phyloP scores from a whole-genome alignment of 2,888 invertebrate genomes.

The Drosophila longiperda region DNA sequence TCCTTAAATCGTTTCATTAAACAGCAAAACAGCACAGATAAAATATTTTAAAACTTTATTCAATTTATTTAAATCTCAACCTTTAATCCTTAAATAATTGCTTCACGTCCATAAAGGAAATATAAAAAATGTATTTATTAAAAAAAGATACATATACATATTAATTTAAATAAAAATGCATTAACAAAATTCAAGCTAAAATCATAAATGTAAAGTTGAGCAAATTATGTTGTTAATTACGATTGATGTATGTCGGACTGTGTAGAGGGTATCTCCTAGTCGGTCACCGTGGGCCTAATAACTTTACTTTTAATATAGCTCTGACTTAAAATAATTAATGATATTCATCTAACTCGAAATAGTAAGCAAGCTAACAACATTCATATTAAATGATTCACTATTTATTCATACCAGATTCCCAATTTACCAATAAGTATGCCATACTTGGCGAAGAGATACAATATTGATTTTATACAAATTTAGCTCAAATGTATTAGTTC shows the following conservation, averaged over 20 bases:
- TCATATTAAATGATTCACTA: not conserved
- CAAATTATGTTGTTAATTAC: not conserved
- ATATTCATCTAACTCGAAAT: not conserved
- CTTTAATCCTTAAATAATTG: not conserved
- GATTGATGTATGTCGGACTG: too few relatives aligned
- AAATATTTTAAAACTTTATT: not conserved
- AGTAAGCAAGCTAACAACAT: not conserved
- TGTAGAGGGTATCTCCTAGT: not conserved
- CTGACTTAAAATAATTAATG: not conserved
- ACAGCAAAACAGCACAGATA: not conserved
- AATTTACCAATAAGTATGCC: slow-evolving; percentile 36
- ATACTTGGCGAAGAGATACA: not conserved
- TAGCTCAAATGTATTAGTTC: slow-evolving; percentile 41
- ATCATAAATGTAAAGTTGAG: not conserved
- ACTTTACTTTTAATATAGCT: not conserved
- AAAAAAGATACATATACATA: not conserved
- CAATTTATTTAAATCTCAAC: not conserved
- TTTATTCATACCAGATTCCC: not conserved
- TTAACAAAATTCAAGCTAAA: not conserved
- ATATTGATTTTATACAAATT: slow-evolving; percentile 59
- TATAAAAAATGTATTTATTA: not conserved
- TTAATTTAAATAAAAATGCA: not conserved
- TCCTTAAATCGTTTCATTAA: slow-evolving; percentile 37
- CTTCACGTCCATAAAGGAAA: not conserved
- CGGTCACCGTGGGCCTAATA: not conserved